Conservation (phyloP, 2,797 vertebrate species). For the Cuniculus paca region DNA sequence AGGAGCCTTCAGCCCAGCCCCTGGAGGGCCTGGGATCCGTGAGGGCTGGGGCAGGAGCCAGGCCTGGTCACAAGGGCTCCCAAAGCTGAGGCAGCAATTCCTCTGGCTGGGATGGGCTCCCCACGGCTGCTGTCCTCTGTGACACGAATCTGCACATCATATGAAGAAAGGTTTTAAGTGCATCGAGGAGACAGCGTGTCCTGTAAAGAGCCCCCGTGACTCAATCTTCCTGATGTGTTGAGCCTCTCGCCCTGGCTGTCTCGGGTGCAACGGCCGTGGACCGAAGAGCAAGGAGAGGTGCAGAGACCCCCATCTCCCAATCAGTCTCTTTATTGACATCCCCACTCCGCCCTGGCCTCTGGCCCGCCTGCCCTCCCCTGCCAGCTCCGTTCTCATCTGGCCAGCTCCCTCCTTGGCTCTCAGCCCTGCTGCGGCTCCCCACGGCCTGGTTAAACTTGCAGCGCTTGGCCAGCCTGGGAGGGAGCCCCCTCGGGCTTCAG, state of each 20-base stretch:
- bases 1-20: accelerated
- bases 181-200: neutral
- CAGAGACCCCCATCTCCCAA: accelerated
- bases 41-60: neutral
- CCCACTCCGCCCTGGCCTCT: neutral
- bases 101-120: neutral
- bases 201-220: neutral
- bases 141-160: neutral
- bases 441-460: neutral
- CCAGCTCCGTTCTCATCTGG: too few species aligned
- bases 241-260: neutral
- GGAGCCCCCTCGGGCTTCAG: neutral
- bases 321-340: too few species aligned
- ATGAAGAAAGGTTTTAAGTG: neutral
- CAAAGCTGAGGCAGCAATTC: neutral
- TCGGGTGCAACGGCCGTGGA: neutral
- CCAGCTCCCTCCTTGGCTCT: neutral
- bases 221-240: neutral
- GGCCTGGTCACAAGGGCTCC: neutral
- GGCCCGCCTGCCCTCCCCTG: neutral
- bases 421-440: neutral
- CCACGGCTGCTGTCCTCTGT: accelerated
- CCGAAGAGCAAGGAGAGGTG: neutral
- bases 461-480: neutral
- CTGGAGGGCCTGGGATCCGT: accelerated